Conservation (phyloP, 2,888 invertebrate species). For the Ormyrus nitidulus region DNA sequence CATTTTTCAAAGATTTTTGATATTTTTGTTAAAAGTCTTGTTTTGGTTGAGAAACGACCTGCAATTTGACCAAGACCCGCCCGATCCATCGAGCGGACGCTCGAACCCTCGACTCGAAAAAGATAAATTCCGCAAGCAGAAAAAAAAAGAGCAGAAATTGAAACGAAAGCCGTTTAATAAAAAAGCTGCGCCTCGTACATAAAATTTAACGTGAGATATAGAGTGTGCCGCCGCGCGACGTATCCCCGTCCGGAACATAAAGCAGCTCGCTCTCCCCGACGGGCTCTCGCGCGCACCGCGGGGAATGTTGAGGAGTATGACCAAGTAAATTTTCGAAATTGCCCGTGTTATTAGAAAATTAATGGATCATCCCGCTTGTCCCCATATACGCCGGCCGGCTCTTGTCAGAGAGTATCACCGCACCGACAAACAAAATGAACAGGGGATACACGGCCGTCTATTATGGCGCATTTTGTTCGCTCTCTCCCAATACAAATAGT, state of each 20-base stretch:
- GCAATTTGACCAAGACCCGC: no score
- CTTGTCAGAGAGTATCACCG: conserved; percentile 68
- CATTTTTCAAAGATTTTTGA: no score
- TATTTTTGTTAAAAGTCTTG: no score
- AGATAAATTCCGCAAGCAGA: no score
- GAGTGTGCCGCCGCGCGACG: neutral
- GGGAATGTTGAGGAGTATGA: conserved; percentile 46
- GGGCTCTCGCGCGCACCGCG: neutral
- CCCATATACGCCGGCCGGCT: conserved; percentile 63
- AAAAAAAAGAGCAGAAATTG: no score
- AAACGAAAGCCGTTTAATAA: no score
- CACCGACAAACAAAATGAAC: conserved; percentile 71
- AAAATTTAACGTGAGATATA: conserved; percentile 17
- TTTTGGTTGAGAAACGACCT: no score
- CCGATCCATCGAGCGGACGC: no score
- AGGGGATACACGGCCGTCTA: conserved; percentile 71
- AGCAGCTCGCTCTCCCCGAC: no score
- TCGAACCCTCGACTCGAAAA: no score
- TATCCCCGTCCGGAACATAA: no score
- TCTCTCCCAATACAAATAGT: conserved; percentile 72
- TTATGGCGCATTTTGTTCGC: conserved; percentile 74
- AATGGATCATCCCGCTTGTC: conserved; percentile 61
- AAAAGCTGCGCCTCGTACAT: neutral
- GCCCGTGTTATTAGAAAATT: conserved; percentile 61
- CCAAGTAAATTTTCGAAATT: conserved; percentile 58